A percentile compares a stretch with the other conserved stretches of the same genome.
phyloP scores from a whole-genome alignment of 2,113 vertebrate species.

The Pithys albifrons region DNA sequence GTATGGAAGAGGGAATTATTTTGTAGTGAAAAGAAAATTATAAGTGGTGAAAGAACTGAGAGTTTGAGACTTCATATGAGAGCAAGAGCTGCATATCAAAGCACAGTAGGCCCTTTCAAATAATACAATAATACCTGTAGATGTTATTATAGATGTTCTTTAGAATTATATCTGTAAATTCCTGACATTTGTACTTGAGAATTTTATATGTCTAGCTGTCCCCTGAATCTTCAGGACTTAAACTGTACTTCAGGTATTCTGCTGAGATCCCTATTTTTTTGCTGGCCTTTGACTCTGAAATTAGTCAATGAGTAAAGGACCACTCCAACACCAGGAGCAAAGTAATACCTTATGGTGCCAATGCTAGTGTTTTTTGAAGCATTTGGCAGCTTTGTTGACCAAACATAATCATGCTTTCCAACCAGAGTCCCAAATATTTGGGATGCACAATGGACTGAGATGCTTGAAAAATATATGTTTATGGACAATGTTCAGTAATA shows the following conservation, averaged over 20 bases:
- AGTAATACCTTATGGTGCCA: not conserved
- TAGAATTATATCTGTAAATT: not conserved
- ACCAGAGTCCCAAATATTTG: not conserved
- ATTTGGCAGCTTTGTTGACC: not conserved
- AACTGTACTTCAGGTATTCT: not conserved
- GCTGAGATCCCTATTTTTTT: not conserved
- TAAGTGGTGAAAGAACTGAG: not conserved
- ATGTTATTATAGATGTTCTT: not conserved
- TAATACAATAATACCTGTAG: not conserved
- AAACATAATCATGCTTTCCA: not conserved
- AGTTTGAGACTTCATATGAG: not conserved
- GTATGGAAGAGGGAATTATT: not conserved
- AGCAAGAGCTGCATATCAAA: not conserved
- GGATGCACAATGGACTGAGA: not conserved
- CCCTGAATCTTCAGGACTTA: not conserved
- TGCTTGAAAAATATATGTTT: not conserved
- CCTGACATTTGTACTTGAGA: not conserved
- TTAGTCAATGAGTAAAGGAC: not conserved
- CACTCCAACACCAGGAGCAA: rapidly evolving
- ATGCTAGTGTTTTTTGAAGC: not conserved
- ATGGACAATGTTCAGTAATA: not conserved
- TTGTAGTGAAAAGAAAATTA: not conserved
- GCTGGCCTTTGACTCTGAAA: not conserved
- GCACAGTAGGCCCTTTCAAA: not conserved
- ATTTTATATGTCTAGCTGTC: not conserved